Base-by-base conservation (phyloP, 2,888 invertebrate genomes). In the Dolichomitus sp. region DNA sequence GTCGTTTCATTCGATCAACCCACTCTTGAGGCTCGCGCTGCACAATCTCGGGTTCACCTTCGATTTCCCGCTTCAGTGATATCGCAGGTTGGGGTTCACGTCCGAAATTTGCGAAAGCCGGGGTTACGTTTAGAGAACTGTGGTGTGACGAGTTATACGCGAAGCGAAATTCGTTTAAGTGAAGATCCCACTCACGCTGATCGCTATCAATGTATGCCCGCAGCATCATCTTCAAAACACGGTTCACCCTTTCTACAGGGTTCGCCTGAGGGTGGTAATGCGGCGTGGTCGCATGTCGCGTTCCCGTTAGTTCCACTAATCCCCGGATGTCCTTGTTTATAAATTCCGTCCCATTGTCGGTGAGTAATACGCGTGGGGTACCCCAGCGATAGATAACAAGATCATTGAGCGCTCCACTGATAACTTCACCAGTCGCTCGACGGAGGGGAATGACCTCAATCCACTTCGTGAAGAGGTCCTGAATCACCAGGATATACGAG, bases 231-330 rank as follows among this genome's bases (percentile, higher is more conserved):
- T 88, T 86, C 0, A 89, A 0, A 0, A 82, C 83, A 27, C 87
- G 66, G 42, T 89, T 89, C 2, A 84, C 83, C 12, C 87, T 63
- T 73, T 90, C 89, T 0, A 84, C 84, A 0, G 88, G 89, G 70
- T 88, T 89, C 0, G 85, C 85, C 52, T 89, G 88, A 0, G 89
- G 85, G 76, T 88, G 86, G 45, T 88, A 86, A 0, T 65, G 78
- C 3, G 83, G 84, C 0, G 74, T 80, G 23, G 77, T 81, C 1
- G 63, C 27, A 7, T 81, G 70, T 0, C 14, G 33, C 0, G 86
- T 69, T 0, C 79, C 80, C n/a, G 74, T 80, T 0, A 72, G 70
- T 5, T 54, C 63, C 2, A 83, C 68, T 2, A 87, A 52, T 4
- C 70, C 19, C 4, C 57, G 52, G 6, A 88, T 76, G 3, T 73